These are phyloP conservation scores for Drosophila prolongata DNA, from an alignment of 2,888 invertebrate genomes.

Conservation along the genomic window DNA sequence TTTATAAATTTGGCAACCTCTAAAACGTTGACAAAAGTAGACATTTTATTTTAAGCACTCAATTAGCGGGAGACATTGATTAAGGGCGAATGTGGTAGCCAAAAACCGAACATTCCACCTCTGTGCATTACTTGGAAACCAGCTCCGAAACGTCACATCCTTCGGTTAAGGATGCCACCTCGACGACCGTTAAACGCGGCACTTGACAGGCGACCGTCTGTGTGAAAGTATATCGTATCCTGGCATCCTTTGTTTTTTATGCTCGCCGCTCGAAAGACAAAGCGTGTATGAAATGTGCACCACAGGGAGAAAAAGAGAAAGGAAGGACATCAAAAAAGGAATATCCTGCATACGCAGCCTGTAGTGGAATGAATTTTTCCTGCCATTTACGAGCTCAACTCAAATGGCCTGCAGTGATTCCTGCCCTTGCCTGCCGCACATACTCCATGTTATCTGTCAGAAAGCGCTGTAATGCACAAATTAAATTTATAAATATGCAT, in stretches of 20 bases:
- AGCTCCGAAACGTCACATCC: slow-evolving; percentile 13
- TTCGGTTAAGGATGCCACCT: slow-evolving; percentile 20
- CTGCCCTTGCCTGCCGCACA: slow-evolving; percentile 21
- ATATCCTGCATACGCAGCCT: slow-evolving; percentile 43
- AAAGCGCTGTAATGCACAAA: slow-evolving; percentile 62
- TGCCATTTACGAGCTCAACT: slow-evolving; percentile 44
- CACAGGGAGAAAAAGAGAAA: not conserved
- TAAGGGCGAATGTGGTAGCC: slow-evolving; percentile 1
- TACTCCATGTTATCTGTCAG: slow-evolving; percentile 37
- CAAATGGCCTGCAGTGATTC: slow-evolving; percentile 66
- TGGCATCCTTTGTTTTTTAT: slow-evolving; percentile 33
- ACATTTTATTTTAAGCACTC: slow-evolving; percentile 50
- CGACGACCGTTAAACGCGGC: slow-evolving; percentile 36
- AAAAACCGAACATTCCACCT: not conserved
- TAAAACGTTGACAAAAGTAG: slow-evolving; percentile 17
- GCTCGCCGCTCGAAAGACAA: slow-evolving; percentile 45
- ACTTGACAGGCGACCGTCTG: slow-evolving; percentile 40
- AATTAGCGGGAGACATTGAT: slow-evolving; percentile 59
- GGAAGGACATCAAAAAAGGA: slow-evolving; percentile 34
- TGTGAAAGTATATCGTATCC: slow-evolving; percentile 33
- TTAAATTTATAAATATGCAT: slow-evolving; percentile 72
- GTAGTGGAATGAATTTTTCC: slow-evolving; percentile 39
- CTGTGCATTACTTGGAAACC: slow-evolving; percentile 2
- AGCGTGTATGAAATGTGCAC: slow-evolving; percentile 41
- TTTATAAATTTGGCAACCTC: slow-evolving; percentile 17